phyloP scores from a whole-genome alignment of 1,140 invertebrate species.

The Centruroides vittatus region DNA sequence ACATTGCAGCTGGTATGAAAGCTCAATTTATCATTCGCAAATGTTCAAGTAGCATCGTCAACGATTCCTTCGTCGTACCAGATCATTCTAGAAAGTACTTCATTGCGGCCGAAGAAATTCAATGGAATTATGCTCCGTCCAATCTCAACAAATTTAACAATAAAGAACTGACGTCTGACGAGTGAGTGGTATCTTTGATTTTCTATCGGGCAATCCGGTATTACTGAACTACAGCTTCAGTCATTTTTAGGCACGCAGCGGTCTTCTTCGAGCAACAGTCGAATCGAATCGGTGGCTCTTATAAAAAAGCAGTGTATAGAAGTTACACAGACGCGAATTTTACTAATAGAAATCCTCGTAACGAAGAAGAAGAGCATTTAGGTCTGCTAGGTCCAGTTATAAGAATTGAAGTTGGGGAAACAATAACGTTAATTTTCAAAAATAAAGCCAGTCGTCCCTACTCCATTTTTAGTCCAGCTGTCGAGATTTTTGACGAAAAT shows the following conservation, averaged over 20 bases:
- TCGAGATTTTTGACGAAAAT: conserved; percentile 3
- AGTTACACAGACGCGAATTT: conserved; percentile 21
- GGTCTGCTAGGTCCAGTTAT: conserved; percentile 23
- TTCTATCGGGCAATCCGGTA: neutral
- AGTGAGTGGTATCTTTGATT: neutral
- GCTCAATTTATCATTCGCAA: conserved; percentile 16
- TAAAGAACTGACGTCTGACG: conserved; percentile 3
- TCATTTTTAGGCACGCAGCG: conserved; percentile 11
- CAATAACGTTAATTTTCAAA: conserved; percentile 19
- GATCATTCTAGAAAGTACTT: conserved; percentile 18
- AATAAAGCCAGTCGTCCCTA: conserved; percentile 20
- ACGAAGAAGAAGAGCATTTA: conserved; percentile 12
- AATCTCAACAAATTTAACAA: conserved; percentile 16
- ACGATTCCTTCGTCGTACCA: conserved; percentile 1
- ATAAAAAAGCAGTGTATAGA: conserved; percentile 20
- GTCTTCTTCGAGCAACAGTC: conserved; percentile 15
- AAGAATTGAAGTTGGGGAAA: conserved; percentile 20
- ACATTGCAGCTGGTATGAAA: conserved; percentile 19
- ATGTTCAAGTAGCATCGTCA: conserved; percentile 7
- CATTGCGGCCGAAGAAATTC: conserved; percentile 24
- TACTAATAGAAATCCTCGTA: conserved; percentile 12
- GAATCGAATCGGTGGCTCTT: conserved; percentile 20
- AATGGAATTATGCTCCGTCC: conserved; percentile 25
- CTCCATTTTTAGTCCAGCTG: conserved; percentile 21
- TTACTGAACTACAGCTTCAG: neutral